Evolutionary conservation across 2,888 invertebrate genomes (phyloP), one percentile per base, ranked within the genome.

Genomic region (Serrognathus titanus): DNA sequence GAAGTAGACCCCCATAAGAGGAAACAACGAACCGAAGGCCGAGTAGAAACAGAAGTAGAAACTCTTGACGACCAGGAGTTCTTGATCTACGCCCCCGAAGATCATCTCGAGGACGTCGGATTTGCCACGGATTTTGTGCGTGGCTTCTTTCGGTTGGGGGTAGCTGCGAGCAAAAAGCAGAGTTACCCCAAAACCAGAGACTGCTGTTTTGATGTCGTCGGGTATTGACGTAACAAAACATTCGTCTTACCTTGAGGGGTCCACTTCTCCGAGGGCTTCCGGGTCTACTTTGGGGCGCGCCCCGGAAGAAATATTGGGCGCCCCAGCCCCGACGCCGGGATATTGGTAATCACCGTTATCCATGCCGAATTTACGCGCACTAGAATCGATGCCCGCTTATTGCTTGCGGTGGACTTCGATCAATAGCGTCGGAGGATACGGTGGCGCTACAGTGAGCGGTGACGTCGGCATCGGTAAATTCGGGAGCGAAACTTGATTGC

Each of bases 21-120:
- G 99, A 75, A 98, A 99, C 11, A 99, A 84, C 1, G 96, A 96
- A 5, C 99, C 99, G 76, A 99, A 99, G 1, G 98, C 97, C 41
- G 97, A 95, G 79, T 97, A 99, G 81, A 98, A 99, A 84, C 97
- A 97, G 80, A 99, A 97, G 78, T 99, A 99, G 80, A 99, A 99
- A 16, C 94, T 89, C 79, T 99, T 98, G 66, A 96, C 95, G 53
- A 96, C 89, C 65, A 98, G 84, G 51, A 99, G 81, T 77, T 97
- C 95, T 67, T 91, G 92, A 77, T 96, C 94, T 40, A 94, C 89
- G 37, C 88, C 81, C 36, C 92, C 90, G 74, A 88, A 90, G 63
- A 94, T 77, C 77, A 89, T 84, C 80, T 94, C 94, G 67, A 94
- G 78, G 66, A 94, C 74, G 76, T 94, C 94, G 65, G 89, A 87